A percentile compares a stretch with the other conserved stretches of the same genome.
phyloP scores from a whole-genome alignment of 2,888 invertebrate genomes.

The Endomychus coccineus region DNA sequence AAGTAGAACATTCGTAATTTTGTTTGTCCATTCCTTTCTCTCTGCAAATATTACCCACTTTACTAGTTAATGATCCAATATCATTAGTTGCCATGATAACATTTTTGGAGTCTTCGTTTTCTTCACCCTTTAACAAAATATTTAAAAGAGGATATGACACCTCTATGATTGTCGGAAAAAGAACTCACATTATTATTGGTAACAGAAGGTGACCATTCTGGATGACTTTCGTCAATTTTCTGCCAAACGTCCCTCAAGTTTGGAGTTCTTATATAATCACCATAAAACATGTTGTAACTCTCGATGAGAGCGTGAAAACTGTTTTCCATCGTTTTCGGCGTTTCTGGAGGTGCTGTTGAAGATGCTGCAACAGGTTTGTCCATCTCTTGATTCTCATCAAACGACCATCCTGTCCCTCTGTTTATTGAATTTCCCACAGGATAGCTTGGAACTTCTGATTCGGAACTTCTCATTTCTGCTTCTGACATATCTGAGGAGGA shows the following conservation, averaged over 20 bases:
- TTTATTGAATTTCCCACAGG: conserved; percentile 58
- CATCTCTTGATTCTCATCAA: conserved; percentile 36
- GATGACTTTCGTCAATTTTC: conserved; percentile 33
- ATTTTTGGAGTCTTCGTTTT: background rate
- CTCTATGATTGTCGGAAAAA: no score
- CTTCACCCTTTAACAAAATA: background rate
- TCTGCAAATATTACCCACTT: conserved; percentile 58
- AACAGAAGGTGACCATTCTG: no score
- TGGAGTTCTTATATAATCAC: conserved; percentile 44
- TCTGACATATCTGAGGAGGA: conserved; percentile 22
- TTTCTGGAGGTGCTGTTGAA: conserved; percentile 8
- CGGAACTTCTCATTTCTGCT: conserved; percentile 19
- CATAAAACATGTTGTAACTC: conserved; percentile 49
- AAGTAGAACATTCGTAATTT: conserved; percentile 78
- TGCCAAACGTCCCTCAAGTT: conserved; percentile 59
- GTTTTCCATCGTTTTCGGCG: conserved; percentile 39
- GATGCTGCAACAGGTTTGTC: conserved; percentile 9
- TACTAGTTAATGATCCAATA: conserved; percentile 49
- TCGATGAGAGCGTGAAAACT: conserved; percentile 55
- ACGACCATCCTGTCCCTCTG: conserved; percentile 59
- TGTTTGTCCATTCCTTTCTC: conserved; percentile 81
- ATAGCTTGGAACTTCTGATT: conserved; percentile 24
- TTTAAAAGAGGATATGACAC: no score
- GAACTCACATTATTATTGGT: no score
- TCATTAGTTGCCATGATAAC: background rate